Percentiles rank a stretch among this genome's conserved stretches.
These are phyloP conservation scores for Crematogaster levior DNA, from an alignment of 2,888 invertebrate species.

Conservation along the genomic window DNA sequence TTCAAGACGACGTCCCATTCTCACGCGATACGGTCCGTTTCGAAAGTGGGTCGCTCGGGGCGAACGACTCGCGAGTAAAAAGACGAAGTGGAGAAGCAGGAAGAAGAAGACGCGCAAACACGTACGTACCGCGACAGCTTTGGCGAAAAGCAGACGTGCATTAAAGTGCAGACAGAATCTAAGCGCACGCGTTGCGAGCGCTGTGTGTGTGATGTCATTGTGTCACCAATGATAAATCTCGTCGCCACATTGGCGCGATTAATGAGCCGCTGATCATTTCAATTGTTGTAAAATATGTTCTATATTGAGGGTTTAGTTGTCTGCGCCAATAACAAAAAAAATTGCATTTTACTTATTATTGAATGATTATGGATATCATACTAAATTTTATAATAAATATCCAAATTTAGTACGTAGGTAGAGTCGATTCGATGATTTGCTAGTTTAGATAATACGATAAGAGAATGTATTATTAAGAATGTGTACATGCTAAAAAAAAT, in stretches of 20 bases:
- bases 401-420: background rate
- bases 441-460: too few relatives aligned
- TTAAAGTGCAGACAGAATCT: conserved; percentile 48
- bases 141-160: conserved; percentile 24
- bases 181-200: conserved; percentile 10
- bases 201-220: conserved; percentile 14
- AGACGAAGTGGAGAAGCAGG: conserved; percentile 6
- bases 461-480: too few relatives aligned
- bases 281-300: background rate
- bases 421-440: too few relatives aligned
- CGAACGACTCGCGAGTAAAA: conserved; percentile 37
- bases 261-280: conserved; percentile 53
- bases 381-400: background rate
- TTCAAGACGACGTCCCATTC: conserved; percentile 39
- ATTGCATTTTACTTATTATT: background rate
- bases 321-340: background rate
- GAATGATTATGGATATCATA: background rate
- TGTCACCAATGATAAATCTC: conserved; percentile 55
- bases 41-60: conserved; percentile 58
- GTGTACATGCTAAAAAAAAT: too few relatives aligned
- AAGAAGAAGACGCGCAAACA: conserved; percentile 36
- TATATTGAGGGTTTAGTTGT: background rate
- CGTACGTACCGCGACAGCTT: conserved; percentile 24
- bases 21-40: conserved; percentile 33
- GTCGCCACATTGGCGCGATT: conserved; percentile 29